phyloP scores from a whole-genome alignment of 2,113 vertebrate genomes.

The Albula glossodonta region DNA sequence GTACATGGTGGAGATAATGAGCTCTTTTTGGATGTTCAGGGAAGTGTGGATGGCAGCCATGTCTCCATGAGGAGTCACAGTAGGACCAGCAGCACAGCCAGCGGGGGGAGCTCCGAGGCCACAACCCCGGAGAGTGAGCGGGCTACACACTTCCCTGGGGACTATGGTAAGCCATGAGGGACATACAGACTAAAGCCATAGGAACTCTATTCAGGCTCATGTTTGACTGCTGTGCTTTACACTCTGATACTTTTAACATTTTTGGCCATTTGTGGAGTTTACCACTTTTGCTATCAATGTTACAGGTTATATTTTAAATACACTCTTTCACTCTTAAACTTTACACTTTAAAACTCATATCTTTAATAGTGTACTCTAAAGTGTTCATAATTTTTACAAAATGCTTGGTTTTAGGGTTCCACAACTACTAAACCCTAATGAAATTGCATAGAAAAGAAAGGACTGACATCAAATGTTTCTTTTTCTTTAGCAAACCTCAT shows the following conservation, averaged over 20 bases:
- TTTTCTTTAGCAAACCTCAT: conserved; percentile 62
- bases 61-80: conserved; percentile 82
- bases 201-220: no score
- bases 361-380: no score
- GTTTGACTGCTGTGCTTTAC: no score
- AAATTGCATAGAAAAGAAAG: no score
- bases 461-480: conserved; percentile 20
- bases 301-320: no score
- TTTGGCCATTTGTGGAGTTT: no score
- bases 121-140: conserved; percentile 89
- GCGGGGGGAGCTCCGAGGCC: conserved; percentile 85
- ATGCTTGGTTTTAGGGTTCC: no score
- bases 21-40: conserved; percentile 53
- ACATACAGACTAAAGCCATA: not conserved
- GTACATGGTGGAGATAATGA: conserved; percentile 45
- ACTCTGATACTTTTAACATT: no score
- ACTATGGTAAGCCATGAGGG: conserved; percentile 80
- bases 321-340: not conserved
- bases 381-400: no score
- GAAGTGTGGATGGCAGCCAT: conserved; percentile 61
- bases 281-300: not conserved
- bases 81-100: conserved; percentile 87
- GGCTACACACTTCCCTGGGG: conserved; percentile 84
- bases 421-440: no score
- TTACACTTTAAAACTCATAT: no score